phyloP scores from a whole-genome alignment of 2,113 vertebrate genomes.

The Melanocharis versteri region DNA sequence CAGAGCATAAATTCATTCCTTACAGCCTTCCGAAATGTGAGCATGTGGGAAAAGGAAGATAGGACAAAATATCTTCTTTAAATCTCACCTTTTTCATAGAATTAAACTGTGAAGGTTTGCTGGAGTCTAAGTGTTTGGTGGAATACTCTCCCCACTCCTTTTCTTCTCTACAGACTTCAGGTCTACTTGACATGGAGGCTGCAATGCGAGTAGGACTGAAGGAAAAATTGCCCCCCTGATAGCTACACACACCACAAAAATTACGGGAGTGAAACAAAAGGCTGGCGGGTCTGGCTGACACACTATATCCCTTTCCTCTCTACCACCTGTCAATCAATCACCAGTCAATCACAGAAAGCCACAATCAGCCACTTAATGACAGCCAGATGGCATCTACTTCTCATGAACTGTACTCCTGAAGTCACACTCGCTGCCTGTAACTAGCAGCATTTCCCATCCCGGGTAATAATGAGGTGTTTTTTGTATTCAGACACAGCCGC shows the following conservation, averaged over 20 bases:
- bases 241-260: constrained; percentile 24
- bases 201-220: neutral
- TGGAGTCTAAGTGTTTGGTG: neutral
- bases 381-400: constrained; percentile 66
- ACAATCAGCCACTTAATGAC: constrained; percentile 59
- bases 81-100: neutral
- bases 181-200: constrained; percentile 3
- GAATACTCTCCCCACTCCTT: neutral
- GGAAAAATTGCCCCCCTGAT: constrained; percentile 1
- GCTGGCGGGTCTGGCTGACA: neutral
- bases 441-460: constrained; percentile 15
- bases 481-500: constrained; percentile 58
- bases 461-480: constrained; percentile 50
- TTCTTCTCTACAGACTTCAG: neutral
- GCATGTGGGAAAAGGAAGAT: neutral
- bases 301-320: neutral
- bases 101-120: neutral
- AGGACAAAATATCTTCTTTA: neutral
- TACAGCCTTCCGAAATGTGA: neutral
- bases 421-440: constrained; percentile 35
- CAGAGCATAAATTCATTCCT: neutral
- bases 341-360: constrained; percentile 62
- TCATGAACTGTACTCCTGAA: constrained; percentile 63
- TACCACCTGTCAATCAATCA: constrained; percentile 69
- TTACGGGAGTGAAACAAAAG: constrained; percentile 16